These are phyloP conservation scores for Crocidura indochinensis DNA, from an alignment of 2,797 vertebrate species.

Conservation along the genomic window DNA sequence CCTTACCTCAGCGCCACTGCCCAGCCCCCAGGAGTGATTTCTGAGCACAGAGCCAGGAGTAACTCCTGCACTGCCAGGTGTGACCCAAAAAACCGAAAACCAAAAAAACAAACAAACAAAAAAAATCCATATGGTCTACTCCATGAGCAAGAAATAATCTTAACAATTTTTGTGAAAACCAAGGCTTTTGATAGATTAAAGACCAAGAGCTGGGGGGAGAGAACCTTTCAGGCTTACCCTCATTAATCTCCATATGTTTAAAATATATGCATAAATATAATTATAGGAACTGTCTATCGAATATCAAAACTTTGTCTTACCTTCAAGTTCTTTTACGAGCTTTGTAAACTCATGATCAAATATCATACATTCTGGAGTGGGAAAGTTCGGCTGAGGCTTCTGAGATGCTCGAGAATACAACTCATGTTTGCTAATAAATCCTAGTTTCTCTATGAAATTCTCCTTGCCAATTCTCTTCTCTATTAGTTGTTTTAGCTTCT, in stretches of 20 bases:
- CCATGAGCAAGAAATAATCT: conserved; percentile 7
- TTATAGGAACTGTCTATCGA: conserved; percentile 3
- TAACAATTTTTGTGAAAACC: conserved; percentile 25
- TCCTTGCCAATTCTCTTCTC: conserved; percentile 99
- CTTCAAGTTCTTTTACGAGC: conserved; percentile 98
- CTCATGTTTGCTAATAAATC: conserved; percentile 98
- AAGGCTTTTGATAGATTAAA: conserved; percentile 13
- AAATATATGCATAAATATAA: conserved; percentile 1
- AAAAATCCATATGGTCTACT: background rate
- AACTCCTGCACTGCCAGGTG: too few relatives aligned
- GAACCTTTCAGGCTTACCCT: background rate
- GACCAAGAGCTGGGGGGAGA: background rate
- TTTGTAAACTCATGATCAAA: conserved; percentile 99
- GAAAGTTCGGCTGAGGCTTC: conserved; percentile 97
- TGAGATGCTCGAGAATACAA: conserved; percentile 97
- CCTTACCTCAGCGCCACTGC: too few relatives aligned
- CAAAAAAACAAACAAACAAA: too few relatives aligned
- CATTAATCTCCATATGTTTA: background rate
- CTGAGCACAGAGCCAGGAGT: too few relatives aligned
- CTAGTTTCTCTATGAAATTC: conserved; percentile 98
- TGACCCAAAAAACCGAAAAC: too few relatives aligned
- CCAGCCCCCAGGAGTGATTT: too few relatives aligned
- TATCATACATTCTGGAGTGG: conserved; percentile 97
- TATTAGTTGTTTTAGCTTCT: conserved; percentile 98
- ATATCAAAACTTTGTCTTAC: conserved; percentile 88